phyloP scores from a whole-genome alignment of 2,113 vertebrate genomes.

The Callithrix jacchus region DNA sequence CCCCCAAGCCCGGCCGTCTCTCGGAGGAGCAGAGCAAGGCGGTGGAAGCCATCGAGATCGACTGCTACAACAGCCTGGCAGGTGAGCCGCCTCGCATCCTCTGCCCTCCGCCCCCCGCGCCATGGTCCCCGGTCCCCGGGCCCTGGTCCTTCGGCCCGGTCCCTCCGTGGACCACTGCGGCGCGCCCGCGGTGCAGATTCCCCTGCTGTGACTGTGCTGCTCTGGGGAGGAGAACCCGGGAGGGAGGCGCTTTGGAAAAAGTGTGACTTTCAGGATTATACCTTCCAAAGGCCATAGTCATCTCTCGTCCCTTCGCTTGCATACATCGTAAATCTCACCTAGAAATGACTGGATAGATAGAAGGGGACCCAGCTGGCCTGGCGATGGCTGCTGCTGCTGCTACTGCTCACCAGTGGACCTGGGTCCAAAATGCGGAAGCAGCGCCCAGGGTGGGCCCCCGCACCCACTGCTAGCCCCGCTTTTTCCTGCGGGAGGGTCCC shows the following conservation, averaged over 20 bases:
- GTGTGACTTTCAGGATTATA: slow-evolving; percentile 57
- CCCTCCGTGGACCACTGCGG: not conserved
- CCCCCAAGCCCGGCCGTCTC: slow-evolving; percentile 80
- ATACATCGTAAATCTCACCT: slow-evolving; percentile 1
- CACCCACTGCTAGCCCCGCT: not conserved
- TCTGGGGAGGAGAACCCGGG: not conserved
- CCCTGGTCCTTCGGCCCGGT: rapidly evolving
- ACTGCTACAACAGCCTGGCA: slow-evolving; percentile 99
- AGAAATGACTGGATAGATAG: slow-evolving; percentile 24
- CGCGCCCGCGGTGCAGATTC: not conserved
- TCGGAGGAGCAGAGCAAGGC: slow-evolving; percentile 94
- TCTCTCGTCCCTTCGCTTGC: not conserved
- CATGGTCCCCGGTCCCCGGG: not conserved
- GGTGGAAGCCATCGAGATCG: slow-evolving; percentile 94
- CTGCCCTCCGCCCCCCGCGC: not conserved
- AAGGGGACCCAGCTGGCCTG: not conserved
- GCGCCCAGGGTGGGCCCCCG: not conserved
- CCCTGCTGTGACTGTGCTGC: not conserved
- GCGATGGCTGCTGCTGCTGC: not conserved
- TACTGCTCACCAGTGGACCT: not conserved
- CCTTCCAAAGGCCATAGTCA: slow-evolving; percentile 46
- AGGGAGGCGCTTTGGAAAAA: slow-evolving; percentile 42
- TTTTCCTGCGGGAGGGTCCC: not conserved
- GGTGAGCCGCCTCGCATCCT: slow-evolving; percentile 84
- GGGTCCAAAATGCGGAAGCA: not conserved